Percentiles rank a stretch among this genome's conserved stretches.
Evolutionary conservation across 2,888 invertebrate species (phyloP).

Genomic region (Xanthorhoe designata): DNA sequence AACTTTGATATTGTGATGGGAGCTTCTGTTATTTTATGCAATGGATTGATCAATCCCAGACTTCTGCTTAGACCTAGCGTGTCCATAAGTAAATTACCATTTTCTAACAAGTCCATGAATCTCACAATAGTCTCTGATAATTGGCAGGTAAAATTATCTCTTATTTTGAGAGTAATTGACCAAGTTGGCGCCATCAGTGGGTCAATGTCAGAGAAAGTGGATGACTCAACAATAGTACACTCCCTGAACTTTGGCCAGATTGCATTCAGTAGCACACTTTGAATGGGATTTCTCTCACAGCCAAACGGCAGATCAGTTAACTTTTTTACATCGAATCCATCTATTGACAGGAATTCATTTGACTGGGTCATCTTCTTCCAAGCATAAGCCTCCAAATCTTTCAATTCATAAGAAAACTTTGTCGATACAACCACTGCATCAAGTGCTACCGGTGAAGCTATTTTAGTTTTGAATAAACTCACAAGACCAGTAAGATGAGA

Average conservation of each 20-base stretch:
- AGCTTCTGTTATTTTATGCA: constrained; percentile 91
- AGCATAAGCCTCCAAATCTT: constrained; percentile 85
- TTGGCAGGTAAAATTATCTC: constrained; percentile 90
- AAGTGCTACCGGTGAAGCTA: constrained; percentile 87
- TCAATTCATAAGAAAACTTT: constrained; percentile 90
- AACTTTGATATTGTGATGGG: constrained; percentile 88
- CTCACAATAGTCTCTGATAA: constrained; percentile 91
- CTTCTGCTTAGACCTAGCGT: constrained; percentile 77
- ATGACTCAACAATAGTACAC: constrained; percentile 94
- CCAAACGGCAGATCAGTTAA: constrained; percentile 91
- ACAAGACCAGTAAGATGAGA: constrained; percentile 93
- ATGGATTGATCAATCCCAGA: constrained; percentile 84
- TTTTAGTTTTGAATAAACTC: constrained; percentile 95
- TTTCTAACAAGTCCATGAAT: constrained; percentile 88
- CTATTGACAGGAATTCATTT: constrained; percentile 79
- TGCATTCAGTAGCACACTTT: constrained; percentile 90
- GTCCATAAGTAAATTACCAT: constrained; percentile 77
- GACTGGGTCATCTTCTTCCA: constrained; percentile 86
- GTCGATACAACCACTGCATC: constrained; percentile 90
- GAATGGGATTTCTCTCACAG: constrained; percentile 92
- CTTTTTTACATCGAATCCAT: constrained; percentile 80
- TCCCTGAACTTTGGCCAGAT: constrained; percentile 95
- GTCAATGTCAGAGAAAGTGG: constrained; percentile 94
- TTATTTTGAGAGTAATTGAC: constrained; percentile 89
- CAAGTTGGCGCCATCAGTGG: constrained; percentile 92